Evolutionary conservation across 2,888 invertebrate species (phyloP), one percentile per base, ranked within the genome.

Genomic region (Leptothorax acervorum): DNA sequence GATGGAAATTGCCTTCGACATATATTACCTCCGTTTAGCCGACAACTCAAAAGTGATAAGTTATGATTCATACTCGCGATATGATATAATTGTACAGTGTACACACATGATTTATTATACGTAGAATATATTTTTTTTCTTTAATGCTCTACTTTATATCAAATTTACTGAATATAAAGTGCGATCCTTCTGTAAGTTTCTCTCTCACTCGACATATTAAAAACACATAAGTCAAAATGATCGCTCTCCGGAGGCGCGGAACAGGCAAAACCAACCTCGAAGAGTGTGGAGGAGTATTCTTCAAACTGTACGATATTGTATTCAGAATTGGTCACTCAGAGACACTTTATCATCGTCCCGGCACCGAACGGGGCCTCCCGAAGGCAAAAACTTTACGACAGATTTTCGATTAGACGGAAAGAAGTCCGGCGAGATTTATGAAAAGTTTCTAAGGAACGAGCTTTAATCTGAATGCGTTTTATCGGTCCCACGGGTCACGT

Each of bases 341-440:
- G 76, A 82, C 75, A 42, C 85, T 83, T 82, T 86, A 84, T 87
- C 87, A 74, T 68, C 53, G 31, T 11, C 28, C 63, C 57, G 70
- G 42, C 73, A 31, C 51, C 48, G 51, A 31, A 18, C 57, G 48
- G 57, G 15, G 15, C 18, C 23, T 55, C 68, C 82, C 82, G 82
- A 68, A 75, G 57, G 57, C 63, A 60, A 39, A 75, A 87, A 87
- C 65, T 87, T 87, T 42, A 78, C 60, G 60, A 57, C 70, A 87
- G 87, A 85, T 87, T 87, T 82, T 86, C 87, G 87, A 86, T 87
- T 85, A 85, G 75, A 35, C 75, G 48, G 60, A 62, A 55, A 39
- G 65, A 53, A 81, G 81, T 62, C 81, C 82, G 55, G 28, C 73
- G 86, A 82, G 87, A 87, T 79, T 86, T 55, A 39, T n/a, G 73